Base-by-base conservation (phyloP, 2,113 vertebrate species). In the Crypturellus undulatus region DNA sequence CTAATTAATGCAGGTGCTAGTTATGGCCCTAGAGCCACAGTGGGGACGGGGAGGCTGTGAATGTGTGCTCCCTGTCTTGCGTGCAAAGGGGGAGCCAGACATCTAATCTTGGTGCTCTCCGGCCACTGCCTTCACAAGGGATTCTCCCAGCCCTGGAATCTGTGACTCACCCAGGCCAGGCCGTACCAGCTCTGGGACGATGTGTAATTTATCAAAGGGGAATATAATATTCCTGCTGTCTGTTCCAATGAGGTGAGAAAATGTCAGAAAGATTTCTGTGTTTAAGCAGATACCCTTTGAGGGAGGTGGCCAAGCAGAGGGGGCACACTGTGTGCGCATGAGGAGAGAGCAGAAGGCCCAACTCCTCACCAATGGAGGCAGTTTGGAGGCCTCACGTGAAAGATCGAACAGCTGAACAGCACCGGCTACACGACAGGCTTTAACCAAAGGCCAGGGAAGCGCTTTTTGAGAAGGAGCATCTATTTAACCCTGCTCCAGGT, bases 241-340 rank as follows among this genome's bases (percentile, higher is more conserved):
- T 84, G 68, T 83, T 84, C 79, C 87, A 88, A 87, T 20, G n/a
- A 95, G 40, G 47, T 54, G 77, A 64, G 69, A 72, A 88, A 90
- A 91, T 79, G 67, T 79, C 89, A 88, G 51, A 34, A 63, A 65
- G 82, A 59, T 79, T 85, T 87, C 85, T 64, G 7, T 78, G 38
- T 54, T 70, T 67, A 79, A 1, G 7, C 40, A 30, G 54, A 83
- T 20, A 1, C 20, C n/a, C 38, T 79, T 76, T 12, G 0, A 1
- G 43, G 30, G 16, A 81, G 25, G 51, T 0, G 0, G 38, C 5
- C 1, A 54, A 36, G 68, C 8, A 60, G 52, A 67, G 43, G 20
- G 25, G 0, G 0, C 21, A 22, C 3, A 0, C 54, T 26, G 62
- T 1, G 0, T 26, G 60, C n/a, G 4, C 2, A 34, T 1, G 2